Base-by-base conservation (phyloP, 1,140 invertebrate species). In the Listronotus oregonensis region DNA sequence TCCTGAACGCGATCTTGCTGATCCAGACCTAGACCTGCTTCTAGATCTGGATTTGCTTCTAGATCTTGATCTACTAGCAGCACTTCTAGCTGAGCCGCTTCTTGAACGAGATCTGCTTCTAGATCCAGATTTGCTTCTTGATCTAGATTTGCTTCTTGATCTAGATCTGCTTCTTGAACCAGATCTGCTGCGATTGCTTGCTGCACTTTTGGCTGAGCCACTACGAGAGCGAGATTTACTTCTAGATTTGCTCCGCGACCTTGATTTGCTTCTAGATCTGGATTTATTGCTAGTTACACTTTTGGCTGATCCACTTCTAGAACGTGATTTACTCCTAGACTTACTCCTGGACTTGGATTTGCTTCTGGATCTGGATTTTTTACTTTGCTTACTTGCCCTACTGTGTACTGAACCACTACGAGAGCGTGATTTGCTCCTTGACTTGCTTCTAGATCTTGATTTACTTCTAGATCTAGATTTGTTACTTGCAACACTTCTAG, bases 1-100 rank as follows among this genome's bases (percentile, higher is more conserved):
- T 49, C 71, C 66, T 54, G 75, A 74, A 5, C 64, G 46, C 9
- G 73, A 75, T 57, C 42, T 54, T 21, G 5, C n/a, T 15, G 58
- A 61, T 39, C 68, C 50, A 21, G 70, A 68, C 57, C 71, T 74
- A 0, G 80, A 80, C 12, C 71, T 74, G 0, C 64, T 67, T 37
- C 57, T 18, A 31, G 69, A 69, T 32, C 71, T 51, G 3, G 69
- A 73, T 31, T 68, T 64, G n/a, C 72, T 75, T 37, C 69, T 69
- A 21, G 44, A 34, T 17, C 63, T 58, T 3, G 64, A 68, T 52
- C 47, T 55, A 12, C 27, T 44, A 8, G 50, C 40, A 4, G 15
- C 14, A 34, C 54, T 57, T 42, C 21, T 42, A 1, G 43, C 52
- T 58, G 55, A 65, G 12, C 43, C 37, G 15, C 51, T 55, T 42